Base-by-base conservation (phyloP, 1,140 invertebrate species). In the Wasmannia auropunctata region DNA sequence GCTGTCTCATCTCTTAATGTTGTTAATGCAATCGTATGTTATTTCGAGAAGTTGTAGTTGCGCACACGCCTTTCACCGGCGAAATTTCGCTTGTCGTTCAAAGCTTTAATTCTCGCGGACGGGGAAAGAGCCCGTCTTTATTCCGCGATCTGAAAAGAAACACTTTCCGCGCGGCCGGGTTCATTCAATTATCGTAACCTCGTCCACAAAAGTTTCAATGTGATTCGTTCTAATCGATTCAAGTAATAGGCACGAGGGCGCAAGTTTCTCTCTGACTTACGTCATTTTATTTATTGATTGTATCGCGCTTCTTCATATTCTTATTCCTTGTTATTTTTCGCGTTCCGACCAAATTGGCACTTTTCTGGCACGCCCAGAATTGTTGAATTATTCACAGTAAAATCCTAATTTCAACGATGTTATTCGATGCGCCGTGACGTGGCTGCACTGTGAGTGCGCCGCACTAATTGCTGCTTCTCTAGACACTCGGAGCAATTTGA, bases 401-500 rank as follows among this genome's bases (percentile, higher is more conserved):
- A 77, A 77, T 77, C 37, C 37, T 31, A 31, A 77, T n/a, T 77
- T 63, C 37, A 76, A 76, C 3, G 40, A 46, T 43, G 28, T n/a
- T 46, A 46, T 11, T 63, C 56, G 25, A 63, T 46, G 19, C 58
- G 8, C 37, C 4, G 34, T 75, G 37, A 63, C 75, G 19, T 8
- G 25, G 11, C n/a, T 63, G 25, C 22, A 46, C 19, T 31, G 6
- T 31, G 58, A 77, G 28, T 49, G 34, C 62, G 10, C 16, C 14
- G 40, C 72, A 40, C 74, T 77, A 85, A 76, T 85, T 77, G 54
- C 69, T 75, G 60, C 58, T 63, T 60, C 49, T 63, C 40, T 58
- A 76, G 65, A 75, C n/a, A 43, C 34, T 83, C 56, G 16, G 14
- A 83, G 1, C 70, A 56, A 46, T 83, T 37, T 58, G 58, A 77